Conservation (phyloP, 2,113 vertebrate species). For the Odobenus rosmarus region DNA sequence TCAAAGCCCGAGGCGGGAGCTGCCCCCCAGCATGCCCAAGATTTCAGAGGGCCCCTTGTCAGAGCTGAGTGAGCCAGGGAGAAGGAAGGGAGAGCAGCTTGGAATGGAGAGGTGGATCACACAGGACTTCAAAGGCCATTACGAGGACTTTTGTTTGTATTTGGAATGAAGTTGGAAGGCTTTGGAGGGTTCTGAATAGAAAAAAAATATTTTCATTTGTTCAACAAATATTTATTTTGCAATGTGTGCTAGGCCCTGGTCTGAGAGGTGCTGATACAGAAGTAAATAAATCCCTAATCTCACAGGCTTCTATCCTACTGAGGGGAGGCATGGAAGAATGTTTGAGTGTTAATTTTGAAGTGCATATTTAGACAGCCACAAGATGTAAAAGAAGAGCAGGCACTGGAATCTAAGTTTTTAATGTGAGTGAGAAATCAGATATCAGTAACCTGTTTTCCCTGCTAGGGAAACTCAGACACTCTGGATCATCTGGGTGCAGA, state of each 20-base stretch:
- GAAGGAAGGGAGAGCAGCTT: not conserved
- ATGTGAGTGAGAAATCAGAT: not conserved
- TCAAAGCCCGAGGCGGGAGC: not conserved
- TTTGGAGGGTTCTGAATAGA: not conserved
- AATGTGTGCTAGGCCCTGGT: not conserved
- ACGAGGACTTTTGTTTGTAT: not conserved
- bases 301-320: not conserved
- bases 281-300: not conserved
- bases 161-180: not conserved
- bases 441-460: not conserved
- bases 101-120: accelerated
- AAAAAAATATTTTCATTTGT: not conserved
- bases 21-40: not conserved
- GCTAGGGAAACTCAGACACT: not conserved
- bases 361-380: not conserved
- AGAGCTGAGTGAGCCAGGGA: not conserved
- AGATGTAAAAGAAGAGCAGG: not conserved
- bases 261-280: not conserved
- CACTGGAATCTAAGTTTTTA: not conserved
- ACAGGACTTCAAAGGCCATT: not conserved
- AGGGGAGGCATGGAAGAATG: not conserved
- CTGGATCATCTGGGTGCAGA: not conserved
- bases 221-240: not conserved
- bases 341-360: not conserved
- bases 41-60: not conserved